These are phyloP conservation scores for Phenganax subtilis DNA, from an alignment of 92 coral and sea anemone species.

Conservation along the genomic window DNA sequence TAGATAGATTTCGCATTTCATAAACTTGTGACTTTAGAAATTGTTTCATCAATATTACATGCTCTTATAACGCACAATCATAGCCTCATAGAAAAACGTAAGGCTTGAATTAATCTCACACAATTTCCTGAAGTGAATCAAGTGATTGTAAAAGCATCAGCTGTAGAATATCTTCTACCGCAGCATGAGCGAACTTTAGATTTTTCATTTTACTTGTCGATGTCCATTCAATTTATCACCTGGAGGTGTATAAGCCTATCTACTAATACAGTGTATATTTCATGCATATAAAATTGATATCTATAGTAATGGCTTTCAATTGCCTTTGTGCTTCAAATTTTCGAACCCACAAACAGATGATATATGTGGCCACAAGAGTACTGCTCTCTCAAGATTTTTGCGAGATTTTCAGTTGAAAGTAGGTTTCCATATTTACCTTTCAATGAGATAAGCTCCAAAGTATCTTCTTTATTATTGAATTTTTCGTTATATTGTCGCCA, in stretches of 20 bases:
- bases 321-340: not conserved
- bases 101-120: no score
- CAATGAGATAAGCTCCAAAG: not conserved
- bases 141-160: no score
- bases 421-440: not conserved
- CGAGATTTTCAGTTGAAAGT: not conserved
- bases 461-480: slow-evolving; percentile 13
- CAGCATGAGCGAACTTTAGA: no score
- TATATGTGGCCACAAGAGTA: not conserved
- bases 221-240: not conserved
- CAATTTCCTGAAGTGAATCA: no score
- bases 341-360: slow-evolving; percentile 9
- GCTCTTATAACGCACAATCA: no score
- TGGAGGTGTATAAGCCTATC: not conserved
- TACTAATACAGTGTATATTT: not conserved
- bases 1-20: no score
- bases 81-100: no score
- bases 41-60: no score
- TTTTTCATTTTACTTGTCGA: not conserved
- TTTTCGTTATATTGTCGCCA: slow-evolving; percentile 13
- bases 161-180: no score
- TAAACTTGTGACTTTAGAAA: no score
- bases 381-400: not conserved
- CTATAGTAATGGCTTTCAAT: slow-evolving; percentile 11
- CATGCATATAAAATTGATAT: not conserved